phyloP scores from a whole-genome alignment of 35 echinoderm and acorn worm genomes.

The Patiria miniata region DNA sequence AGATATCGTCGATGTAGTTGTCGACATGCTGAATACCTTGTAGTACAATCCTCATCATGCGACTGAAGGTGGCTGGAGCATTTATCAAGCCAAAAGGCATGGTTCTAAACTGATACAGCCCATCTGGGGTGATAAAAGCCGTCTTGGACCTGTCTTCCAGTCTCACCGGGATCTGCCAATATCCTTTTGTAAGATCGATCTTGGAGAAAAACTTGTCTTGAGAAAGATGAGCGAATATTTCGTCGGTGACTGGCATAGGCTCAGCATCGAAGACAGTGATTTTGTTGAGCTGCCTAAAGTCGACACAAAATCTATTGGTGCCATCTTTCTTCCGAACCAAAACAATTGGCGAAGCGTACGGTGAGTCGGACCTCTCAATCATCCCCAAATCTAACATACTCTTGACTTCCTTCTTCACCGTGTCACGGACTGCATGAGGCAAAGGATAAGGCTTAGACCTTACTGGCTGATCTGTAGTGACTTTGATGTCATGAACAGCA shows the following conservation, averaged over 20 bases:
- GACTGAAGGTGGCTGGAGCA: conserved; percentile 68
- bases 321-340: conserved; percentile 43
- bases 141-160: conserved; percentile 39
- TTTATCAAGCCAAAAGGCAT: conserved; percentile 89
- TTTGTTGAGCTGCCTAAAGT: conserved; percentile 45
- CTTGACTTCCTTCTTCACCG: conserved; percentile 55
- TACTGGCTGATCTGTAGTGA: conserved; percentile 18
- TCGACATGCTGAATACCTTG: conserved; percentile 25
- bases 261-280: conserved; percentile 44
- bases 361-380: conserved; percentile 2
- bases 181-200: conserved; percentile 49
- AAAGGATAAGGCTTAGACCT: conserved; percentile 59
- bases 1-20: conserved; percentile 62
- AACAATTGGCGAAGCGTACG: conserved; percentile 62
- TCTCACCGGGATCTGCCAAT: conserved; percentile 56
- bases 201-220: conserved; percentile 52
- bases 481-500: neutral
- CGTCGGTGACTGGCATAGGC: conserved; percentile 53
- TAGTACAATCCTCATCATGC: conserved; percentile 45
- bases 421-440: conserved; percentile 67
- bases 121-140: conserved; percentile 54
- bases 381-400: conserved; percentile 37
- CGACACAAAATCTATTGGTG: conserved; percentile 49
- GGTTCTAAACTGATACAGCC: conserved; percentile 51
- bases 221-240: conserved; percentile 53